phyloP scores from a whole-genome alignment of 1,140 invertebrate species.

The Achroia grisella region DNA sequence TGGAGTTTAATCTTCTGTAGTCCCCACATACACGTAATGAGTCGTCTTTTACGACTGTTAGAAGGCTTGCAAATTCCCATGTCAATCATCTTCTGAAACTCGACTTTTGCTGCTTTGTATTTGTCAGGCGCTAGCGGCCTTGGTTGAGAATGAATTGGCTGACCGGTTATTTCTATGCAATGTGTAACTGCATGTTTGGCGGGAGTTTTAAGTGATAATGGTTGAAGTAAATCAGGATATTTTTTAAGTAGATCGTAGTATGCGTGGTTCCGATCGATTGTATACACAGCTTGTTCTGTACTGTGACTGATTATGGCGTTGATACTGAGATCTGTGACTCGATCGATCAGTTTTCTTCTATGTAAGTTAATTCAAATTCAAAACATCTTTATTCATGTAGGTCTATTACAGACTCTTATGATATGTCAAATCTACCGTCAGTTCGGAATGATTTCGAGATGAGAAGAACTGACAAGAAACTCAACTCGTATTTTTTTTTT shows the following conservation, averaged over 20 bases:
- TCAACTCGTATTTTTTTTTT: too few species aligned
- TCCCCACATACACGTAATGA: not conserved
- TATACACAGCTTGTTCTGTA: not conserved
- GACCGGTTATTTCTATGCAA: constrained; percentile 1
- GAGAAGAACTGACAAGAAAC: too few species aligned
- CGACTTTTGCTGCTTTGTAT: not conserved
- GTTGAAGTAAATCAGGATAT: not conserved
- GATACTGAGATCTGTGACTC: too few species aligned
- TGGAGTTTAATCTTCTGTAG: not conserved
- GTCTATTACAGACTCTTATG: too few species aligned
- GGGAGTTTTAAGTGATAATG: not conserved
- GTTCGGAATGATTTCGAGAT: too few species aligned
- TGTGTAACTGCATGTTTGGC: not conserved
- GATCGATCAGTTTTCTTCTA: too few species aligned
- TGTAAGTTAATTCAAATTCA: too few species aligned
- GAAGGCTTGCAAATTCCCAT: constrained; percentile 1
- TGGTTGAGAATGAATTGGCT: not conserved
- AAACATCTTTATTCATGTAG: too few species aligned
- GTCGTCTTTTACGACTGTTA: constrained; percentile 1
- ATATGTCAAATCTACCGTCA: too few species aligned
- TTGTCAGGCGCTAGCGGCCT: not conserved
- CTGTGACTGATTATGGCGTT: too few species aligned
- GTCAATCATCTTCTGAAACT: constrained; percentile 1
- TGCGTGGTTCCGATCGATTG: not conserved
- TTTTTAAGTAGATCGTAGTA: not conserved